These are phyloP conservation scores for Tenebrosternarchus preto DNA, from an alignment of 2,113 vertebrate species.

Conservation along the genomic window DNA sequence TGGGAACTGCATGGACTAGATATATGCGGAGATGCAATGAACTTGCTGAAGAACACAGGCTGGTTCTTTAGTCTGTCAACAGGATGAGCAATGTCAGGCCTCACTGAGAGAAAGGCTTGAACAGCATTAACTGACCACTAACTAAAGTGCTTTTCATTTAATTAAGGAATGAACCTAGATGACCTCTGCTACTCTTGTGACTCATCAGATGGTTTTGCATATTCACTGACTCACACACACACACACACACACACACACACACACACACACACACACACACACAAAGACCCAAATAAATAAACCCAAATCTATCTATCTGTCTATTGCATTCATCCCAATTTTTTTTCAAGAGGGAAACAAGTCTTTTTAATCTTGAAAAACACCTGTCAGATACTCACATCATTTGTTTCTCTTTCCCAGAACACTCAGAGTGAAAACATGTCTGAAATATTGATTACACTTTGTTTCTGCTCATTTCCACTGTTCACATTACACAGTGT, in stretches of 20 bases:
- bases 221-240: neutral
- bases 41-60: constrained; percentile 24
- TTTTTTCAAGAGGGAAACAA: neutral
- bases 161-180: constrained; percentile 19
- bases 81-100: constrained; percentile 17
- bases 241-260: neutral
- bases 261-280: neutral
- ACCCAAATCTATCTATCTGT: too few species aligned
- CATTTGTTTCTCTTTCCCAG: neutral
- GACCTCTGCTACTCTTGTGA: neutral
- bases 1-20: constrained; percentile 31
- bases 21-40: constrained; percentile 39
- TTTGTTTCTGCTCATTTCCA: constrained; percentile 27
- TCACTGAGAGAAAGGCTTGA: constrained; percentile 28
- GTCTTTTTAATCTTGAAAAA: neutral
- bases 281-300: neutral
- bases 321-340: too few species aligned
- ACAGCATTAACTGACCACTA: constrained; percentile 24
- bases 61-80: neutral
- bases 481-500: constrained; percentile 13
- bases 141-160: constrained; percentile 33
- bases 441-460: neutral
- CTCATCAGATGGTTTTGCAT: neutral
- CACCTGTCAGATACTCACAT: neutral
- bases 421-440: constrained; percentile 11